Evolutionary conservation across 2,797 vertebrate species (phyloP).

Genomic region (Acestrorhynchus altus): DNA sequence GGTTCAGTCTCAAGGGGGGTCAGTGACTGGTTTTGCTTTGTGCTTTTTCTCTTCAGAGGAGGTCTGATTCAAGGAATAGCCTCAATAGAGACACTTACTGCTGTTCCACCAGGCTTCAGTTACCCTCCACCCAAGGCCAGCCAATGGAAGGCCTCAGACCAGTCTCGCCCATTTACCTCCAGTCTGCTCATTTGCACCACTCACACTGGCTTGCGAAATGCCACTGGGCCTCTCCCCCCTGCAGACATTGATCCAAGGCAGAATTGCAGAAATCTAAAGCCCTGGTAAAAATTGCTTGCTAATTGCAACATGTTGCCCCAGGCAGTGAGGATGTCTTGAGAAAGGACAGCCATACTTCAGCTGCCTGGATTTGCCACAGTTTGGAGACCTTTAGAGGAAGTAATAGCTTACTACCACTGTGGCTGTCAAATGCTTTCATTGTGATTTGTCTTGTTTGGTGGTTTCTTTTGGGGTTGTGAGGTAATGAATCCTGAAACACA

Average conservation of each 20-base stretch:
- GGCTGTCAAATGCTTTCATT: slow-evolving; percentile 17
- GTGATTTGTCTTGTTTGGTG: slow-evolving; percentile 10
- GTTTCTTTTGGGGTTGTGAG: neutral
- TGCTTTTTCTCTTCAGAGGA: slow-evolving; percentile 45
- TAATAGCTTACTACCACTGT: slow-evolving; percentile 26
- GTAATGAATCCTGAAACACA: neutral
- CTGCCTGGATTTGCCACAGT: slow-evolving; percentile 23
- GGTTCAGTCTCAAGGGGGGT: slow-evolving; percentile 19
- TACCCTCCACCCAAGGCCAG: slow-evolving; percentile 50
- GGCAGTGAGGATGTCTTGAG: slow-evolving; percentile 45
- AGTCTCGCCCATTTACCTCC: slow-evolving; percentile 47
- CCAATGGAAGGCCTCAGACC: slow-evolving; percentile 56
- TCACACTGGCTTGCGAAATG: slow-evolving; percentile 44
- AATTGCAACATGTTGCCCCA: slow-evolving; percentile 59
- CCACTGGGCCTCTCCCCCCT: slow-evolving; percentile 33
- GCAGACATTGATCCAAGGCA: slow-evolving; percentile 44
- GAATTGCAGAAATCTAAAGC: slow-evolving; percentile 37
- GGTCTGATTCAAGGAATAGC: slow-evolving; percentile 52
- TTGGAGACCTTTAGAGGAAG: slow-evolving; percentile 35
- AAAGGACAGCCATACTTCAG: slow-evolving; percentile 11
- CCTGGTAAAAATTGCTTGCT: slow-evolving; percentile 20
- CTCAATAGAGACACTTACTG: slow-evolving; percentile 56
- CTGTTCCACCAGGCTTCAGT: slow-evolving; percentile 58
- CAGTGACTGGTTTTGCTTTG: slow-evolving; percentile 20
- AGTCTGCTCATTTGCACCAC: slow-evolving; percentile 3